These are phyloP conservation scores for Drosophila recens DNA, from an alignment of 2,888 invertebrate species.

Conservation along the genomic window DNA sequence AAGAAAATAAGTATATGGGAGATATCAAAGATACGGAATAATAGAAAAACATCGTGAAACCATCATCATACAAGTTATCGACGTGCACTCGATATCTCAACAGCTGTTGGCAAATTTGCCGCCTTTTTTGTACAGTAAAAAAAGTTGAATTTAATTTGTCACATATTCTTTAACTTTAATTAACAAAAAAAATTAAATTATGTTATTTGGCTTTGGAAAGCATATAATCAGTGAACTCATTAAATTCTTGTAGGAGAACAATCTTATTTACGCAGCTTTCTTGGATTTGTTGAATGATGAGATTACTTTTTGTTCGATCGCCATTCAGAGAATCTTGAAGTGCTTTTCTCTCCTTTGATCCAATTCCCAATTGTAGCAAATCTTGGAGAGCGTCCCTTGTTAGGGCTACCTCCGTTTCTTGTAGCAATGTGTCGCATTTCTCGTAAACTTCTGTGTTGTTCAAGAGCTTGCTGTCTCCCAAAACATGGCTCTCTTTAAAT, in stretches of 20 bases:
- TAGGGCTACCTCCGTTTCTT: neutral
- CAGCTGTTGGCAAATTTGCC: too few species aligned
- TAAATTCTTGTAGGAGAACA: neutral
- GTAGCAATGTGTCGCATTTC: slow-evolving; percentile 1
- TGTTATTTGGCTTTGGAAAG: slow-evolving; percentile 6
- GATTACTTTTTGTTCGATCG: slow-evolving; percentile 1
- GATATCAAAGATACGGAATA: too few species aligned
- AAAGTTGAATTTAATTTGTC: too few species aligned
- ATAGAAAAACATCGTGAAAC: too few species aligned
- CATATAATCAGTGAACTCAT: neutral
- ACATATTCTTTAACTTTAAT: too few species aligned
- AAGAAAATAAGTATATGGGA: too few species aligned
- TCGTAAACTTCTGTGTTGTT: neutral
- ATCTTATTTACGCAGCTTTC: slow-evolving; percentile 2
- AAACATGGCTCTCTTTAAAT: neutral
- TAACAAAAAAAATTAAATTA: neutral
- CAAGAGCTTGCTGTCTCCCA: neutral
- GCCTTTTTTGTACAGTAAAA: too few species aligned
- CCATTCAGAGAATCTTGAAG: slow-evolving; percentile 1
- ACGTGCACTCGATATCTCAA: too few species aligned
- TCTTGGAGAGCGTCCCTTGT: neutral
- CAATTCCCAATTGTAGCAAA: slow-evolving; percentile 14
- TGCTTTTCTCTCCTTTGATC: neutral
- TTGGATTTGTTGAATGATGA: slow-evolving; percentile 14
- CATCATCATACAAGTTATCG: too few species aligned